Base-by-base conservation (phyloP, 2,888 invertebrate species). In the Leptinotarsa tumamoca region DNA sequence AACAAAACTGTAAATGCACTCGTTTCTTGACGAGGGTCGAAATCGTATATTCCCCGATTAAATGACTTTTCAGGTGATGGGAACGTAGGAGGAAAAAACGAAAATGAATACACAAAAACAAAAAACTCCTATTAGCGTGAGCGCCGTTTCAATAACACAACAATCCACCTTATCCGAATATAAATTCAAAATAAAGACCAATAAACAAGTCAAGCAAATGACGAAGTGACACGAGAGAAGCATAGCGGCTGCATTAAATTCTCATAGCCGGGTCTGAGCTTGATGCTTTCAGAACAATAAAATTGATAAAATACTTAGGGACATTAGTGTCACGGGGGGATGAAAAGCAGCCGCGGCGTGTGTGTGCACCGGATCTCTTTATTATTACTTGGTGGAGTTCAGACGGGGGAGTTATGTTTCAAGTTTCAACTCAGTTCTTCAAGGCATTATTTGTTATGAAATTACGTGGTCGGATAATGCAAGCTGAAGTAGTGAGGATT, bases 231-330 rank as follows among this genome's bases (percentile, higher is more conserved):
- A 75, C 73, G 74, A 75, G 71, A 77, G 77, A 68, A 73, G 69
- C 69, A 80, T 70, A 75, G 73, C 75, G 77, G 68, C 67, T 67
- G 76, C 77, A 78, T 78, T 78, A 78, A 78, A 73, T 78, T 73
- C 72, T 75, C 73, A 56, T 70, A 68, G 70, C 70, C 58, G 58
- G 15, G 51, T 72, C 80, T 78, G 80, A 79, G 80, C 80, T 83
- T 86, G 87, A 86, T 86, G 85, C 86, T 85, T 85, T 80, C 82
- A 81, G 84, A 85, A 86, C 86, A 87, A 87, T 87, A 87, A 87
- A 87, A 87, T 85, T 87, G 86, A 87, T 87, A 87, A 87, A 87
- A 87, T 87, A 87, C 87, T 87, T 84, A 81, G 83, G 84, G 82
- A 86, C 87, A 87, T 87, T 87, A 87, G 86, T 85, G 87, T 87